Percentiles rank a stretch among this genome's conserved stretches.
These are phyloP conservation scores for Drosophila insularis DNA, from an alignment of 1,140 invertebrate species.

Conservation along the genomic window DNA sequence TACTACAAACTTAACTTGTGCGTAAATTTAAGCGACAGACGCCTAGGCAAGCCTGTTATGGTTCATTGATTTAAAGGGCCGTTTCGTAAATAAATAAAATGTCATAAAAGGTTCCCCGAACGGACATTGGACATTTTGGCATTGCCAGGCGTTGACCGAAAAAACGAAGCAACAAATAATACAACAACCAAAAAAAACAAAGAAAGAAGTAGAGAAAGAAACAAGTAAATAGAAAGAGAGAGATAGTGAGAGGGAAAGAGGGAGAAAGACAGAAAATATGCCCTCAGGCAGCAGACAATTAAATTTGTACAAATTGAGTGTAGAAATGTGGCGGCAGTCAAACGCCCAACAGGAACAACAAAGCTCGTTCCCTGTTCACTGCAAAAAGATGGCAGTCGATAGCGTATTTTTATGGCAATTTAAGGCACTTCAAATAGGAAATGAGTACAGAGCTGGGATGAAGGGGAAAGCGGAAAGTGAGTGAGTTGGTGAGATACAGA, in stretches of 20 bases:
- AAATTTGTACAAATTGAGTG: constrained; percentile 81
- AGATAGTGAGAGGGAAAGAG: constrained; percentile 51
- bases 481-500: constrained; percentile 24
- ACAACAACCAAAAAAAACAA: constrained; percentile 28
- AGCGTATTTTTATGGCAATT: constrained; percentile 76
- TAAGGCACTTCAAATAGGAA: constrained; percentile 73
- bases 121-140: constrained; percentile 52
- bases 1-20: constrained; percentile 39
- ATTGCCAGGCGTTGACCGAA: constrained; percentile 64
- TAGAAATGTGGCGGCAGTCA: constrained; percentile 70
- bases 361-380: background rate
- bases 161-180: constrained; percentile 61
- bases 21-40: constrained; percentile 72
- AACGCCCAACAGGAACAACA: constrained; percentile 45
- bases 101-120: constrained; percentile 65
- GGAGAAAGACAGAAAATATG: constrained; percentile 45
- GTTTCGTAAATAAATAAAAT: constrained; percentile 77
- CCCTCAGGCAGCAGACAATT: constrained; percentile 67
- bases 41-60: constrained; percentile 56
- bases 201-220: constrained; percentile 28
- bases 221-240: constrained; percentile 50
- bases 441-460: constrained; percentile 32
- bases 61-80: constrained; percentile 79
- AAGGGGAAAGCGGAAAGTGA: background rate
- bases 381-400: constrained; percentile 64